phyloP scores from a whole-genome alignment of 2,113 vertebrate species.

The Martes martes region DNA sequence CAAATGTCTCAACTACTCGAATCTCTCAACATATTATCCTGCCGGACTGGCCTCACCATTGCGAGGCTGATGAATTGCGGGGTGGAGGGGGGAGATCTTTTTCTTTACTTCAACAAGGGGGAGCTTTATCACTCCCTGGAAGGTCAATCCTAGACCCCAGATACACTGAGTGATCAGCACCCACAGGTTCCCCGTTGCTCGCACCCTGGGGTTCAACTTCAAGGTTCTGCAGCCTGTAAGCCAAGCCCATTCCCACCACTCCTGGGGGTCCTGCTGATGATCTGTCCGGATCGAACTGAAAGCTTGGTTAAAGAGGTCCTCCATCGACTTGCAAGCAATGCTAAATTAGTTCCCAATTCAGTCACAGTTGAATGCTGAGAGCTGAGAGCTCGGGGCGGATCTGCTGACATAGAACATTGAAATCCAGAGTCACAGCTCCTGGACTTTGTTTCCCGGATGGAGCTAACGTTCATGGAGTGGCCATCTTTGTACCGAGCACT shows the following conservation, averaged over 20 bases:
- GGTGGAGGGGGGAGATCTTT: background rate
- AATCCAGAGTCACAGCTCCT: background rate
- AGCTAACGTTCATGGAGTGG: fast-evolving
- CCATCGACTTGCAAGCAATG: slow-evolving; percentile 64
- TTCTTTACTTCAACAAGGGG: background rate
- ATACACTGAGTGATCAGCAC: background rate
- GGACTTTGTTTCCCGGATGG: background rate
- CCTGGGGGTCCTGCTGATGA: slow-evolving; percentile 63
- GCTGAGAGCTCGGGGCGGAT: background rate
- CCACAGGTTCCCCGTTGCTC: too few relatives aligned
- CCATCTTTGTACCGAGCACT: background rate
- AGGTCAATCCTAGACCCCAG: background rate
- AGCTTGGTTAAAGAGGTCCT: slow-evolving; percentile 79
- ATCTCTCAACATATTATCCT: background rate
- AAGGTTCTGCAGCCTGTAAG: slow-evolving; percentile 42
- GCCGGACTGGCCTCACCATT: background rate
- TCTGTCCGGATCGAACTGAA: slow-evolving; percentile 73
- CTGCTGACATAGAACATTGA: background rate
- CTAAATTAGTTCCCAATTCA: slow-evolving; percentile 76
- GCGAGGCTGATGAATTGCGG: background rate
- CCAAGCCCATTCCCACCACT: slow-evolving; percentile 65
- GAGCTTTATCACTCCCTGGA: too few relatives aligned
- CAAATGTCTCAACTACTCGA: background rate
- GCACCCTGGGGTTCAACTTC: background rate
- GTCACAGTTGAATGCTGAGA: slow-evolving; percentile 47